These are phyloP conservation scores for Chaetura pelagica DNA, from an alignment of 2,113 vertebrate species.

Conservation along the genomic window DNA sequence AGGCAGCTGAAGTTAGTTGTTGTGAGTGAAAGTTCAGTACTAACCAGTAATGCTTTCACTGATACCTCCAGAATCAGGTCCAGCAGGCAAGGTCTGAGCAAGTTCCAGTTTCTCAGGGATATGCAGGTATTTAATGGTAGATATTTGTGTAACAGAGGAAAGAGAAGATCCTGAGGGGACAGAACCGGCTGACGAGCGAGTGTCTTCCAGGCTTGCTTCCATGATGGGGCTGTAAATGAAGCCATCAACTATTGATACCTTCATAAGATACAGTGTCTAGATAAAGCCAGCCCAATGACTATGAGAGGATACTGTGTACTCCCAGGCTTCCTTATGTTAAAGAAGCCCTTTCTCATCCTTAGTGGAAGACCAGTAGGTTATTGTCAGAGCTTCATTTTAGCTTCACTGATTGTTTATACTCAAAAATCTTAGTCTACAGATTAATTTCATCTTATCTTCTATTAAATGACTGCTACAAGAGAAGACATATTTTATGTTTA, in stretches of 20 bases:
- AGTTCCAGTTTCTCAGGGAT: conserved; percentile 77
- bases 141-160: conserved; percentile 69
- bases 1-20: not conserved
- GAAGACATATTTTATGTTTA: not conserved
- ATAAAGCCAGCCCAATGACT: not conserved
- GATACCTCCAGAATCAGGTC: conserved; percentile 37
- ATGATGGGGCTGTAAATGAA: conserved; percentile 80
- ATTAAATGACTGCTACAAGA: not conserved
- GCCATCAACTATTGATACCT: not conserved
- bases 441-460: not conserved
- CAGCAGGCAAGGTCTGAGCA: conserved; percentile 39
- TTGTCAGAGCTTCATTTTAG: not conserved
- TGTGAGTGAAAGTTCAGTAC: not conserved
- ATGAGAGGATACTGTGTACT: not conserved
- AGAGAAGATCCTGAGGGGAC: conserved; percentile 77
- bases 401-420: not conserved
- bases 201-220: conserved; percentile 83
- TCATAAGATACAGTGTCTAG: not conserved
- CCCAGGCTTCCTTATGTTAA: not conserved
- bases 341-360: not conserved
- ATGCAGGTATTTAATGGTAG: conserved; percentile 72
- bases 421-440: not conserved
- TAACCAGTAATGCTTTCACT: not conserved
- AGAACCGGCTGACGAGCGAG: conserved; percentile 69
- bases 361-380: not conserved